These are phyloP conservation scores for Thamnophis elegans DNA, from an alignment of 2,797 vertebrate genomes.

Conservation along the genomic window DNA sequence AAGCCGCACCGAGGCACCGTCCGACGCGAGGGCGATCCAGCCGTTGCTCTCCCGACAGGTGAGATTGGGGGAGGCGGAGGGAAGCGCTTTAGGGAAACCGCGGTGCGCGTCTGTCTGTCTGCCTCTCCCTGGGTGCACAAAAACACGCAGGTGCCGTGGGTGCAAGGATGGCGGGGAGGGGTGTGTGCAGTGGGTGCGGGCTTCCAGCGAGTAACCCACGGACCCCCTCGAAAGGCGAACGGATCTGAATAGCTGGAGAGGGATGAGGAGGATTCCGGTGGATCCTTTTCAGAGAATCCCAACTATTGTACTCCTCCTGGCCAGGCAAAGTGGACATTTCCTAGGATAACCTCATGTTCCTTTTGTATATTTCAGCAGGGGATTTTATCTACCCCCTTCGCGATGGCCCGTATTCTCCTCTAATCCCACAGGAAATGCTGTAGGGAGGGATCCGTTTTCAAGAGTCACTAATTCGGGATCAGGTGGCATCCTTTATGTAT, in stretches of 20 bases:
- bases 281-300: neutral
- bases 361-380: neutral
- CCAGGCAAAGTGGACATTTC: neutral
- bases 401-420: neutral
- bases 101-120: neutral
- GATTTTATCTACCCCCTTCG: neutral
- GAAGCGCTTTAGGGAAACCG: neutral
- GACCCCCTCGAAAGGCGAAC: neutral
- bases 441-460: neutral
- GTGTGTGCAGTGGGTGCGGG: neutral
- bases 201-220: neutral
- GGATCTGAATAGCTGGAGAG: neutral
- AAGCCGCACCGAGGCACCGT: neutral
- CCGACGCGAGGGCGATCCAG: neutral
- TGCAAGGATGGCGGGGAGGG: too few relatives aligned
- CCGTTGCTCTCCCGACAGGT: conserved; percentile 19
- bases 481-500: neutral
- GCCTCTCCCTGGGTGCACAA: neutral
- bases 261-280: neutral
- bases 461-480: neutral
- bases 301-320: neutral
- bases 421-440: neutral
- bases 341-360: neutral
- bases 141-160: neutral
- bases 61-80: neutral